These are phyloP conservation scores for Corythaixoides concolor DNA, from an alignment of 2,113 vertebrate species.

Conservation along the genomic window DNA sequence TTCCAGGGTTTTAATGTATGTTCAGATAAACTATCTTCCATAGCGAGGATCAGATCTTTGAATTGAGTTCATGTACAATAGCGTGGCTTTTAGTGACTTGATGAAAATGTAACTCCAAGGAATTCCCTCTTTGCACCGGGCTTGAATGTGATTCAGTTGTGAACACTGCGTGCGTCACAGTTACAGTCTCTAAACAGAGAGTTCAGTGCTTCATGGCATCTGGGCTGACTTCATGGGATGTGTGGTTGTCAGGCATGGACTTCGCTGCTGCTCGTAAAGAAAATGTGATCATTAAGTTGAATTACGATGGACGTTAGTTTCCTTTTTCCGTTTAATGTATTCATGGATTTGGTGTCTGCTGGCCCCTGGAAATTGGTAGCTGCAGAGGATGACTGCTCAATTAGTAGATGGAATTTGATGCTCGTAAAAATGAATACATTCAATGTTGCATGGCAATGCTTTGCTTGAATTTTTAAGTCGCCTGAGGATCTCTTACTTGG, in stretches of 20 bases:
- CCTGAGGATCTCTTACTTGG: background rate
- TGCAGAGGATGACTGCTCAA: slow-evolving; percentile 23
- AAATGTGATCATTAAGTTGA: background rate
- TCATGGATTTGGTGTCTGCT: background rate
- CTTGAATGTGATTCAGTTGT: background rate
- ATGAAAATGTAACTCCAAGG: background rate
- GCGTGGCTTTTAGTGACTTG: background rate
- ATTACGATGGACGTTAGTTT: background rate
- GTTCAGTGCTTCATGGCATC: background rate
- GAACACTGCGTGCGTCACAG: background rate
- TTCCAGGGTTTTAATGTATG: slow-evolving; percentile 1
- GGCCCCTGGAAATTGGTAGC: slow-evolving; percentile 31
- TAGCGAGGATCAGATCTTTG: background rate
- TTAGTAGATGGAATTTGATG: slow-evolving; percentile 45
- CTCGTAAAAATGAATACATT: slow-evolving; percentile 20
- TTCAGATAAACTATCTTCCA: background rate
- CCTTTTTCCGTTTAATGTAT: slow-evolving; percentile 21
- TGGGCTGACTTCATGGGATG: background rate
- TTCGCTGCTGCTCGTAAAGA: background rate
- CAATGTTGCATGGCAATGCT: slow-evolving; percentile 2
- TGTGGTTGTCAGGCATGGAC: background rate
- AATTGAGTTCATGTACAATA: background rate
- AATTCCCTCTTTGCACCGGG: background rate
- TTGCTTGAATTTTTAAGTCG: slow-evolving; percentile 13
- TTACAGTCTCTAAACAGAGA: background rate